phyloP scores from a whole-genome alignment of 1,140 invertebrate species.

The Panonychus citri region DNA sequence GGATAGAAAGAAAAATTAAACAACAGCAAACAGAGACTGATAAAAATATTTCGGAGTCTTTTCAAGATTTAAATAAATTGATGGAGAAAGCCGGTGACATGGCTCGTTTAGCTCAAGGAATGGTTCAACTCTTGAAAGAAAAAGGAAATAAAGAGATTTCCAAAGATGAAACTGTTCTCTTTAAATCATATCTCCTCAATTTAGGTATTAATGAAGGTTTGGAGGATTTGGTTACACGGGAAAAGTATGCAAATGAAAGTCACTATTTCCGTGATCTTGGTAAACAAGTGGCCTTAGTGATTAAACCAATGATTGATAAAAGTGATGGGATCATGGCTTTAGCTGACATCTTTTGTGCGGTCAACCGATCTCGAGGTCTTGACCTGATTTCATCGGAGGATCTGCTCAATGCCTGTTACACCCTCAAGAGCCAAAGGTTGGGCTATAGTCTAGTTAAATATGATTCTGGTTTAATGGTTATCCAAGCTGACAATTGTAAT shows the following conservation, averaged over 20 bases:
- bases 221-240: slow-evolving; percentile 67
- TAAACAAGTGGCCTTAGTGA: slow-evolving; percentile 54
- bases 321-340: slow-evolving; percentile 86
- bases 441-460: slow-evolving; percentile 48
- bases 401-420: slow-evolving; percentile 60
- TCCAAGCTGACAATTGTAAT: slow-evolving; percentile 52
- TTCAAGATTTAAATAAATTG: slow-evolving; percentile 78
- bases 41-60: slow-evolving; percentile 68
- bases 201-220: slow-evolving; percentile 43
- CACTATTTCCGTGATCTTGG: slow-evolving; percentile 69
- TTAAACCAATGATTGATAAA: slow-evolving; percentile 58
- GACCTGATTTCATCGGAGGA: slow-evolving; percentile 68
- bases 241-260: slow-evolving; percentile 58
- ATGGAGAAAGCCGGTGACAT: slow-evolving; percentile 86
- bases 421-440: slow-evolving; percentile 32
- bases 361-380: slow-evolving; percentile 44
- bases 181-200: slow-evolving; percentile 85
- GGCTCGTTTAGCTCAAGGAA: slow-evolving; percentile 71
- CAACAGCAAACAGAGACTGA: slow-evolving; percentile 71
- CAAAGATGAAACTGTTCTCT: slow-evolving; percentile 85
- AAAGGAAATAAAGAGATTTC: slow-evolving; percentile 74
- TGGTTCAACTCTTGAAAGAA: slow-evolving; percentile 78
- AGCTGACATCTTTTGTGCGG: slow-evolving; percentile 83
- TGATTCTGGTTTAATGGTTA: slow-evolving; percentile 68
- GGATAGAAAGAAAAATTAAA: slow-evolving; percentile 76